These are phyloP conservation scores for Peromyscus maniculatus DNA, from an alignment of 2,113 vertebrate genomes.

Conservation along the genomic window DNA sequence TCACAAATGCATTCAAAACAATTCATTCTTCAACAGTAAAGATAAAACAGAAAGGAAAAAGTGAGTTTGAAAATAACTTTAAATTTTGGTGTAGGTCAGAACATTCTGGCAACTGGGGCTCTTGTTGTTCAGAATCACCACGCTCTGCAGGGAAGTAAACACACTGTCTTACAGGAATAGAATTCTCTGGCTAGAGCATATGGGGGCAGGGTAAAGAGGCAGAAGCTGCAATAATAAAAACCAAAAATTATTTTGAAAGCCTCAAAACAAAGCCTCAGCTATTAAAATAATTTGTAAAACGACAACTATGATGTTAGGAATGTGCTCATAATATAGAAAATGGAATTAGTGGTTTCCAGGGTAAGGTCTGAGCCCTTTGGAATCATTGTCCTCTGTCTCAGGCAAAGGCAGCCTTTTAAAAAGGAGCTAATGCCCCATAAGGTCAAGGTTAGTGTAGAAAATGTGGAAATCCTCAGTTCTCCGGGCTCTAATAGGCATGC, in stretches of 20 bases:
- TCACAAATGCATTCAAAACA: slow-evolving; percentile 29
- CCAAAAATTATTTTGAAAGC: not conserved
- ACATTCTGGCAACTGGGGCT: slow-evolving; percentile 67
- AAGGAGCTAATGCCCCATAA: slow-evolving; percentile 67
- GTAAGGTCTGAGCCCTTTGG: slow-evolving; percentile 55
- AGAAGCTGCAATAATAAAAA: slow-evolving; percentile 46
- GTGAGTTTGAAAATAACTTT: slow-evolving; percentile 44
- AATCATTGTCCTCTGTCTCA: slow-evolving; percentile 50
- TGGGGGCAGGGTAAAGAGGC: not conserved
- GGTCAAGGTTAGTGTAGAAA: slow-evolving; percentile 65
- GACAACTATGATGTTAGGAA: slow-evolving; percentile 49
- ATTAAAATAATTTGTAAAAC: slow-evolving; percentile 67
- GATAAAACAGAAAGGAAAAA: slow-evolving; percentile 22
- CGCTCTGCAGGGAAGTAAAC: slow-evolving; percentile 68
- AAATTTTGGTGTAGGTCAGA: slow-evolving; percentile 66
- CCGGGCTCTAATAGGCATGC: slow-evolving; percentile 40
- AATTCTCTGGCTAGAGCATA: slow-evolving; percentile 59
- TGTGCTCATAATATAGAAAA: slow-evolving; percentile 39
- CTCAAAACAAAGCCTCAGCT: slow-evolving; percentile 27
- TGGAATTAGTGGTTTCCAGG: slow-evolving; percentile 51
- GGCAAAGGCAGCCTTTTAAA: slow-evolving; percentile 51
- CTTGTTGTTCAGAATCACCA: slow-evolving; percentile 59
- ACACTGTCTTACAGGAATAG: slow-evolving; percentile 65
- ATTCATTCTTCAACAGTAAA: slow-evolving; percentile 36
- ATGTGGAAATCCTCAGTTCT: slow-evolving; percentile 60